Evolutionary conservation across 2,888 invertebrate species (phyloP), one percentile per base, ranked within the genome.

Genomic region (Pachycephus smyrnensis): DNA sequence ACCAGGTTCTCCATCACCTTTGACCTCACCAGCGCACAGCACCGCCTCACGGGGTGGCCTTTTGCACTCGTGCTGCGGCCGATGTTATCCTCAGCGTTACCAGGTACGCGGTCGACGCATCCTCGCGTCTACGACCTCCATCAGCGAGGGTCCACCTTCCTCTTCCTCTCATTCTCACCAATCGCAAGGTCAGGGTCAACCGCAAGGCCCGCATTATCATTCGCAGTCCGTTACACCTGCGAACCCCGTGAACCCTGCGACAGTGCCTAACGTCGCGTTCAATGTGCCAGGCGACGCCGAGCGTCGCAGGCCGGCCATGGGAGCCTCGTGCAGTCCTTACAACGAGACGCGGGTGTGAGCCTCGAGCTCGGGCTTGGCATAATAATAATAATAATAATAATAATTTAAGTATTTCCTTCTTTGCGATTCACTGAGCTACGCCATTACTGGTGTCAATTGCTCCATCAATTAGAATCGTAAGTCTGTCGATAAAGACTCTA

Each of bases 41-140:
- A 95, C 96, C 76, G 95, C 95, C 80, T 95, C 95, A 87, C 92
- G 93, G 79, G 90, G 95, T 91, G 94, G 94, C 78, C 92, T 95
- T 82, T 92, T 97, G 90, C 96, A 96, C 87, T 96, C 97, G 76
- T 97, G 97, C 92, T 97, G 97, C 91, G 93, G 94, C 76, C 94
- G 95, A 84, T 97, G 97, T 92, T 96, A 96, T 90, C 96, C 97
- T 69, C 96, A 97, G 91, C 95, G 97, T 91, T 97, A 97, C 92
- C 97, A 96, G 96, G 96, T 96, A 93, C 92, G 92, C 89, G 91
- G 91, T 90, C 91, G 89, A 85, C 89, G 89, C 84, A 90, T 91
- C 82, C 90, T 91, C 87, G 88, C 88, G 82, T 91, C 90, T 86
- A 90, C 88, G 85, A 90, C 90, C 86, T 90, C 90, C 84, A 90